A percentile compares a stretch with the other conserved stretches of the same genome.
phyloP scores from a whole-genome alignment of 1,140 invertebrate species.

The Pectinophora gossypiella region DNA sequence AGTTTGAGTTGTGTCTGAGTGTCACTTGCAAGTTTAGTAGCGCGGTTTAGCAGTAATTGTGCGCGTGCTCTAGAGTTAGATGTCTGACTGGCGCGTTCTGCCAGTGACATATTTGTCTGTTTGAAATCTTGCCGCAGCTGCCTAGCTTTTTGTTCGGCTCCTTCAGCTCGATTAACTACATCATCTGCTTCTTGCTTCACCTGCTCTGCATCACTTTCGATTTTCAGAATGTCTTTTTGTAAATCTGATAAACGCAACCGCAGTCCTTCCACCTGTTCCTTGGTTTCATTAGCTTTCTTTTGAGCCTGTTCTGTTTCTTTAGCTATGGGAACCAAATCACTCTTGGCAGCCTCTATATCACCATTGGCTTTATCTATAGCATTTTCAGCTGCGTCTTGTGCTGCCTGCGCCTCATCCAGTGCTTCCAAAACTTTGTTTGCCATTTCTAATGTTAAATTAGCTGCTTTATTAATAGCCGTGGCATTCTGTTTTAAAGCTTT shows the following conservation, averaged over 20 bases:
- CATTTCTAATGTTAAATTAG: conserved; percentile 75
- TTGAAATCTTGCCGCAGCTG: conserved; percentile 63
- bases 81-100: conserved; percentile 69
- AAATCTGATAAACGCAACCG: conserved; percentile 81
- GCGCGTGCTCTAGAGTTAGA: conserved; percentile 82
- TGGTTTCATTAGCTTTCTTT: conserved; percentile 83
- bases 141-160: conserved; percentile 62
- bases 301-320: conserved; percentile 85
- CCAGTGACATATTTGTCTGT: conserved; percentile 58
- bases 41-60: conserved; percentile 82
- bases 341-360: conserved; percentile 86
- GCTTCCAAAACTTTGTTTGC: conserved; percentile 77
- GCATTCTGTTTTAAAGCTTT: conserved; percentile 85
- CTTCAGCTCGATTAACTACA: conserved; percentile 66
- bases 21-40: conserved; percentile 85
- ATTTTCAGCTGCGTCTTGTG: conserved; percentile 85
- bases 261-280: conserved; percentile 80
- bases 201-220: conserved; percentile 79
- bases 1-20: conserved; percentile 85
- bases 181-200: conserved; percentile 76
- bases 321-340: conserved; percentile 80
- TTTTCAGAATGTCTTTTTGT: conserved; percentile 85
- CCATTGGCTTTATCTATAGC: conserved; percentile 88
- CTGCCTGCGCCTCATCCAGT: conserved; percentile 81
- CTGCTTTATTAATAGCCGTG: conserved; percentile 83